These are phyloP conservation scores for Drosophila kambysellisi DNA, from an alignment of 2,888 invertebrate genomes.

Conservation along the genomic window DNA sequence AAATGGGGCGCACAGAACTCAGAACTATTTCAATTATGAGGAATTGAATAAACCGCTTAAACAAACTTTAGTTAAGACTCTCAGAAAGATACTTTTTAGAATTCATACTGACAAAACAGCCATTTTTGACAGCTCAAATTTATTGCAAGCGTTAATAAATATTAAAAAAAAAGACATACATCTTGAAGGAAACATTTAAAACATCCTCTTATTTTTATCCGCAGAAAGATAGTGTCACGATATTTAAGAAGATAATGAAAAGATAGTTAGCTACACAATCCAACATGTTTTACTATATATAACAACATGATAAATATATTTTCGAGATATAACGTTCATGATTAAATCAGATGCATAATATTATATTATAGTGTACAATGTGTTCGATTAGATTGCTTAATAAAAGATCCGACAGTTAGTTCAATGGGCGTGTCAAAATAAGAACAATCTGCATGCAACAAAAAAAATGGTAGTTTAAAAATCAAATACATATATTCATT, in stretches of 20 bases:
- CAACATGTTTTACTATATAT: neutral
- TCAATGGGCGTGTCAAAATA: conserved; percentile 42
- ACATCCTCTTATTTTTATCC: no score
- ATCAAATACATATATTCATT: conserved; percentile 13
- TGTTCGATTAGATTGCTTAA: conserved; percentile 7
- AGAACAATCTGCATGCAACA: conserved; percentile 13
- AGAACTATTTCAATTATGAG: neutral
- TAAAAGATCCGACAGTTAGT: conserved; percentile 18
- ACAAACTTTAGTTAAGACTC: neutral
- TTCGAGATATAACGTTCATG: neutral
- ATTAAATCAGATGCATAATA: neutral
- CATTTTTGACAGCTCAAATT: neutral
- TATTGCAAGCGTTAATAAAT: neutral
- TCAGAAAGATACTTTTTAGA: neutral
- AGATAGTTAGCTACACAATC: neutral
- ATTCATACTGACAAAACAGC: neutral
- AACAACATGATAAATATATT: no score
- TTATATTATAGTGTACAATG: conserved; percentile 13
- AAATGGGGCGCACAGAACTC: neutral
- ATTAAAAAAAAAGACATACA: neutral
- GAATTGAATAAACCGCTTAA: neutral
- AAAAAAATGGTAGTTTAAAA: conserved; percentile 16
- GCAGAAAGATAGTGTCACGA: neutral
- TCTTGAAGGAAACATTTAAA: neutral
- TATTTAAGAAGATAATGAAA: neutral